phyloP scores from a whole-genome alignment of 1,140 invertebrate species.

The Lasaia peninsularis region DNA sequence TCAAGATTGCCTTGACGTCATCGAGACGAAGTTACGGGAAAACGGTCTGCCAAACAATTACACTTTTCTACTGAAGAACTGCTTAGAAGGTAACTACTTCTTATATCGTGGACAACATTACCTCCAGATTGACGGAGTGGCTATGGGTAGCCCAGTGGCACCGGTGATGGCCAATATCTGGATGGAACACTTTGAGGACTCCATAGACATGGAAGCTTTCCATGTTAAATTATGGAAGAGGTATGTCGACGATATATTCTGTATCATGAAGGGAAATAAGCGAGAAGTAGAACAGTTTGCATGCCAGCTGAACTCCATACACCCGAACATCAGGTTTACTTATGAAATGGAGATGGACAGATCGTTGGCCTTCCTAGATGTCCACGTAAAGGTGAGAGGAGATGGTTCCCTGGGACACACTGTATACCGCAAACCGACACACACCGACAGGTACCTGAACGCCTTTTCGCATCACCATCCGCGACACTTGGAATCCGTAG shows the following conservation, averaged over 20 bases:
- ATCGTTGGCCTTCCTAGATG: background rate
- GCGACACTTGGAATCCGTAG: constrained; percentile 10
- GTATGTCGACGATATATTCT: background rate
- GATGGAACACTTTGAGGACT: background rate
- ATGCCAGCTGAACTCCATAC: background rate
- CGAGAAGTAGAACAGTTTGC: background rate
- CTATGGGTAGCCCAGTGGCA: constrained; percentile 11
- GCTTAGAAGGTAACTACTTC: constrained; percentile 1
- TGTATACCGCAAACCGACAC: constrained; percentile 22
- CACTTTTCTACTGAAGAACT: background rate
- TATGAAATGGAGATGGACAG: background rate
- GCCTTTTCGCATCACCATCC: constrained; percentile 15
- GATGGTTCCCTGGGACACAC: background rate
- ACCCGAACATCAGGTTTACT: background rate
- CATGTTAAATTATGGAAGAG: background rate
- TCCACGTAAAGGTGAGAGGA: background rate
- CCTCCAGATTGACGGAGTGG: constrained; percentile 10
- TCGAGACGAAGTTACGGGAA: background rate
- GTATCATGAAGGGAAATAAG: background rate
- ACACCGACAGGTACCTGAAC: constrained; percentile 21
- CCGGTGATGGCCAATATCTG: background rate
- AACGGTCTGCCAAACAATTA: background rate
- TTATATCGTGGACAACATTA: constrained; percentile 7
- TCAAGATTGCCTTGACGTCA: background rate
- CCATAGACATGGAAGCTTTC: background rate